Percentiles rank a stretch among this genome's conserved stretches.
These are phyloP conservation scores for Anableps anableps DNA, from an alignment of 2,797 vertebrate species.

Conservation along the genomic window DNA sequence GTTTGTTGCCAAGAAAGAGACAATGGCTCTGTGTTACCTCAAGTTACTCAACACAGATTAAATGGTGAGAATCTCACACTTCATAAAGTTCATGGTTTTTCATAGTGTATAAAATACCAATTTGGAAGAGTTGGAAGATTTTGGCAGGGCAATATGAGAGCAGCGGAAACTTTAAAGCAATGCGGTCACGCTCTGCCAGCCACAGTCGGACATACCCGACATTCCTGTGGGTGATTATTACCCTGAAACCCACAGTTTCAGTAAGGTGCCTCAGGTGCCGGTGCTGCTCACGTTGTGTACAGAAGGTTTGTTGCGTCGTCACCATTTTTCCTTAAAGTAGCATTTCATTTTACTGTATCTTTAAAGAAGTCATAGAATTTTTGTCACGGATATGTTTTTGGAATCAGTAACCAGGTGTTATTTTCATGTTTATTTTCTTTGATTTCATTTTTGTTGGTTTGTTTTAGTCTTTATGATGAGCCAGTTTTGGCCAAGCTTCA, in stretches of 20 bases:
- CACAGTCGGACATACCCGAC: conserved; percentile 71
- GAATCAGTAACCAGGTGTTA: not conserved
- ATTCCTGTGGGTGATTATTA: conserved; percentile 82
- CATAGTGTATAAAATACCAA: conserved; percentile 13
- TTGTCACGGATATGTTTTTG: not conserved
- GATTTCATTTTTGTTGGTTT: not conserved
- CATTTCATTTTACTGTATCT: not conserved
- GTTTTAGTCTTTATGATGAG: not conserved
- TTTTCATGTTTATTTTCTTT: not conserved
- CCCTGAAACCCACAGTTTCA: conserved; percentile 66
- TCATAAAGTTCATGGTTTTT: conserved; percentile 33
- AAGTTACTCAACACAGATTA: not conserved
- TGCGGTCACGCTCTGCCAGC: conserved; percentile 53
- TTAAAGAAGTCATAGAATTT: not conserved
- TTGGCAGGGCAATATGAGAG: conserved; percentile 52
- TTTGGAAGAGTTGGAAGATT: conserved; percentile 28
- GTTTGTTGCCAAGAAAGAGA: not conserved
- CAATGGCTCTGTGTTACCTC: conserved; percentile 13
- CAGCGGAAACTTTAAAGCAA: conserved; percentile 54
- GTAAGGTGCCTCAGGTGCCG: conserved; percentile 64
- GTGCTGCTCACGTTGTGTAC: conserved; percentile 23
- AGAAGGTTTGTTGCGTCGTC: conserved; percentile 21
- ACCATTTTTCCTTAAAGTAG: not conserved
- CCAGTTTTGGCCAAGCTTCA: not conserved
- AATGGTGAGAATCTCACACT: conserved; percentile 5